Evolutionary conservation across 2,888 invertebrate species (phyloP).

Genomic region (Mesochorus sp.): DNA sequence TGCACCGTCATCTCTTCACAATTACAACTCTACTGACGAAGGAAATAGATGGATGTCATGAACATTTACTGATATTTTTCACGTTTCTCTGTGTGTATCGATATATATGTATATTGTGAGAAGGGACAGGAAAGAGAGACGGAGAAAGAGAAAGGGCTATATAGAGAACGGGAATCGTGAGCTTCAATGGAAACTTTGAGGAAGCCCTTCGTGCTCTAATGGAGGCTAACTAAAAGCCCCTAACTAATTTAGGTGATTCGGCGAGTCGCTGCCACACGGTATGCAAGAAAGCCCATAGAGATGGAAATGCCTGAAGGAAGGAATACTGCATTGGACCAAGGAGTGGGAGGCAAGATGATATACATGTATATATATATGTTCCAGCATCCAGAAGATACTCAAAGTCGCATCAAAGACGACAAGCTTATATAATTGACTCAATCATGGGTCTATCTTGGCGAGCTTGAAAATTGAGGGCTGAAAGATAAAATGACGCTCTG

Average conservation of each 20-base stretch:
- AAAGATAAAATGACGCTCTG: conserved; percentile 43
- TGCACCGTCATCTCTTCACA: not conserved
- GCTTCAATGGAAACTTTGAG: conserved; percentile 33
- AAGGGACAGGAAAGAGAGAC: no score
- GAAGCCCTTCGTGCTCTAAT: conserved; percentile 46
- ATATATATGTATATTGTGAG: not conserved
- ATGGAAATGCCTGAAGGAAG: conserved; percentile 4
- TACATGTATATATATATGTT: not conserved
- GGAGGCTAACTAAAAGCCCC: conserved; percentile 51
- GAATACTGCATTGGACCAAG: not conserved
- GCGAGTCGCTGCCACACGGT: conserved; percentile 22
- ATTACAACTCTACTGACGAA: conserved; percentile 18
- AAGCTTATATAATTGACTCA: conserved; percentile 74
- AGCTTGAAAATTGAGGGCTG: conserved; percentile 71
- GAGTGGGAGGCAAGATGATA: not conserved
- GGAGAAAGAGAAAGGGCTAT: no score
- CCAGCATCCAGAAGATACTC: not conserved
- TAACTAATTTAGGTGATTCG: conserved; percentile 64
- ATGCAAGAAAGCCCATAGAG: not conserved
- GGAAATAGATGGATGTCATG: conserved; percentile 18
- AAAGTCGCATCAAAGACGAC: conserved; percentile 69
- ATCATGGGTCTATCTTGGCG: conserved; percentile 73
- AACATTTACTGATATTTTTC: conserved; percentile 28
- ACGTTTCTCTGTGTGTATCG: not conserved
- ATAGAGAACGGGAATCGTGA: not conserved